Conservation (phyloP, 2,797 vertebrate genomes). For the Sibirionetta formosa region DNA sequence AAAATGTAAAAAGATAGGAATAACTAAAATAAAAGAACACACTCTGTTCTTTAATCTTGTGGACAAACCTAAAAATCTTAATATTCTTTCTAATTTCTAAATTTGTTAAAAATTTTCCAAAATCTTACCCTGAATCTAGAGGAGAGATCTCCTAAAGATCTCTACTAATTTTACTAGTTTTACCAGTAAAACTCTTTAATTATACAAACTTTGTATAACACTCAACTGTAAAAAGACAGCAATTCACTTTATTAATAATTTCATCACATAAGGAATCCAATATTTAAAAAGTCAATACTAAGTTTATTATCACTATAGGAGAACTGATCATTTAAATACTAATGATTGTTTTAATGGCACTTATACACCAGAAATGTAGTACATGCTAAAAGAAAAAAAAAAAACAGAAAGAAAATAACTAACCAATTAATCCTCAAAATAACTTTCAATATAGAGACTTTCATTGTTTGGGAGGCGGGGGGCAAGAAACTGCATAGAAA, state of each 20-base stretch:
- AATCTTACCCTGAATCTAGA: not conserved
- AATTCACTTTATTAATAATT: not conserved
- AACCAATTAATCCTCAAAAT: constrained; percentile 16
- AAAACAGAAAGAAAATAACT: not conserved
- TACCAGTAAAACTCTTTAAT: not conserved
- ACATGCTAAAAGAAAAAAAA: not conserved
- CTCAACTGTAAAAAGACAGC: not conserved
- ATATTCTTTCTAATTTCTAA: not conserved
- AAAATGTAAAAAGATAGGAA: not conserved
- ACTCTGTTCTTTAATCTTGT: not conserved
- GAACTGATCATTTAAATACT: constrained; percentile 3
- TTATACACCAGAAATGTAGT: not conserved
- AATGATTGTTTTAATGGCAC: not conserved
- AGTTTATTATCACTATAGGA: not conserved
- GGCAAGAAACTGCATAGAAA: constrained; percentile 33
- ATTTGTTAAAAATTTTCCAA: not conserved
- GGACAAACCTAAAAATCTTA: not conserved
- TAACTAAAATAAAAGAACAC: not conserved
- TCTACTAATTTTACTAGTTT: not conserved
- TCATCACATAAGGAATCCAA: not conserved
- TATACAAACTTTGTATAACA: not conserved
- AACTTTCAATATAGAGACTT: constrained; percentile 1
- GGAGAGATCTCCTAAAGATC: not conserved
- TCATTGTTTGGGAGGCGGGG: not conserved
- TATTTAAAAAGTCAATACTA: not conserved